Percentiles rank a stretch among this genome's conserved stretches.
These are phyloP conservation scores for Eretmochelys imbricata DNA, from an alignment of 2,113 vertebrate genomes.

Conservation along the genomic window DNA sequence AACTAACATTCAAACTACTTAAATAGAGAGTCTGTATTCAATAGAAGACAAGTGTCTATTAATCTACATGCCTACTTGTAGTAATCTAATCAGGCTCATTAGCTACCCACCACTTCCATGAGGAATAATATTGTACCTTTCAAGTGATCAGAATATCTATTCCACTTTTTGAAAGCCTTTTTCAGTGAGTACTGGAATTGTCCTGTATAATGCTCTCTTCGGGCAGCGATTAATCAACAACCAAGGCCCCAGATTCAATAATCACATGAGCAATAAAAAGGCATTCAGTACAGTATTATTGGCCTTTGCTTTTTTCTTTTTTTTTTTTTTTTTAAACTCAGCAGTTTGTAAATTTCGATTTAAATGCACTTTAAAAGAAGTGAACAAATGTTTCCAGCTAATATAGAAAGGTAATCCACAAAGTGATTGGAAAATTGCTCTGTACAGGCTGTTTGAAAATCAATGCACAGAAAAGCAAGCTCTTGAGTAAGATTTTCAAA, in stretches of 20 bases:
- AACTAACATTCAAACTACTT: background rate
- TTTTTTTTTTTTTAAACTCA: background rate
- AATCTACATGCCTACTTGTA: background rate
- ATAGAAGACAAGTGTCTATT: background rate
- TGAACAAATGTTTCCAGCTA: background rate
- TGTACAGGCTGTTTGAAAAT: background rate
- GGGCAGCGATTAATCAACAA: fast-evolving
- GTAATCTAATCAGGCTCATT: background rate
- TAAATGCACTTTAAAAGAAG: background rate
- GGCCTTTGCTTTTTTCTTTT: background rate
- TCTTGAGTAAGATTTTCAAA: background rate
- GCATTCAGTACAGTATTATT: fast-evolving
- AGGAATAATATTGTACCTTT: background rate
- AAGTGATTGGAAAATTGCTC: background rate
- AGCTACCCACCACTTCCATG: background rate
- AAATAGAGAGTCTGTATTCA: background rate
- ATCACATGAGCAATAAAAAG: background rate
- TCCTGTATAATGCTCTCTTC: background rate
- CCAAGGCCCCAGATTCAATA: background rate
- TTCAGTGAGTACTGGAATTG: too few relatives aligned
- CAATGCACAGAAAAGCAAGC: background rate
- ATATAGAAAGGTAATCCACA: background rate
- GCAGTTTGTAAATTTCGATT: background rate
- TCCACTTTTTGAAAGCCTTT: background rate
- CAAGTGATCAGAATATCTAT: background rate